Base-by-base conservation (phyloP, 2,888 invertebrate genomes). In the Sipha maydis region DNA sequence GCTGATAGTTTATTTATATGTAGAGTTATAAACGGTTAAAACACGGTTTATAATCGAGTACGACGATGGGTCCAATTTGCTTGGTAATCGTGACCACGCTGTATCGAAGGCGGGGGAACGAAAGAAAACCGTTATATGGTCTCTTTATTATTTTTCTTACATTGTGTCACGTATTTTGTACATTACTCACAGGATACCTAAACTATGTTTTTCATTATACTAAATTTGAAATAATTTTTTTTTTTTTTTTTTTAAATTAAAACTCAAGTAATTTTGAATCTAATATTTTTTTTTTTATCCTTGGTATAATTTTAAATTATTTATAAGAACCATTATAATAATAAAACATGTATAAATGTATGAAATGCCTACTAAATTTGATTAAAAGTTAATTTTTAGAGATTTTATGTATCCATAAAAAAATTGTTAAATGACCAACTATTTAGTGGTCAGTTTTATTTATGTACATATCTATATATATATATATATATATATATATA, bases 61-160 rank as follows among this genome's bases (percentile, higher is more conserved):
- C 48, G 77, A 0, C 34, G 77, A 38, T 25, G 34, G n/a, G 69
- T 54, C 48, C 69, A 34, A 85, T 78, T 69, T 69, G 34, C 67
- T 67, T 25, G 54, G 77, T 69, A 69, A 85, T 73, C 11, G 76
- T 83, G 25, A 48, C 31, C 69, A 71, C 19, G n/a, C 34, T 48
- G 67, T 48, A 69, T 69, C 48, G 69, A n/a, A 85, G 67, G 48
- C 5, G 25, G 31, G 19, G 31, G 54, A 69, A 34, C 69, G 69
- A 85, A 85, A 54, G 78, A 34, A 85, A 85, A 85, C 85, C 85
- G 85, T 85, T 85, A 85, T 85, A 69, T 54, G 85, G 85, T 85
- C 85, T 85, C 85, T 78, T 85, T 85, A 77, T 77, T 69, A 85
- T 85, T 77, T 85, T 85, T 69, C 78, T 71, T 69, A 34, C 85